These are phyloP conservation scores for Aythya baeri DNA, from an alignment of 2,113 vertebrate species.

Conservation along the genomic window DNA sequence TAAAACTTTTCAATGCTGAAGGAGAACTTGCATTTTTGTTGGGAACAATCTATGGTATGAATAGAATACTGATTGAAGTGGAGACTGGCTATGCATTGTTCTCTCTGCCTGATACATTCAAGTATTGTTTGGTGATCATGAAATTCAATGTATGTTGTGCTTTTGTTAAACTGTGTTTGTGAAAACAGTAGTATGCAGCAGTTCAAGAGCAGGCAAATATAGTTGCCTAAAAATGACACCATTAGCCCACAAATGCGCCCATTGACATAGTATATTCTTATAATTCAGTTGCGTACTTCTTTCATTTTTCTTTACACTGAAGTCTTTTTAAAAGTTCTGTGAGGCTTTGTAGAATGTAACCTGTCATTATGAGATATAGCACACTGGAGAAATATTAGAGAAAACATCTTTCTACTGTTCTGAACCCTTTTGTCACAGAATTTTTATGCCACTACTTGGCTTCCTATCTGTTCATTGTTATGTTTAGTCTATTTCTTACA, in stretches of 20 bases:
- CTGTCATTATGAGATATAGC: not conserved
- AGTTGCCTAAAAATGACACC: not conserved
- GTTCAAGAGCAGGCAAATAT: not conserved
- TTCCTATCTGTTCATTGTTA: not conserved
- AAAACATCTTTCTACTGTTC: not conserved
- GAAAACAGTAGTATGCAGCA: not conserved
- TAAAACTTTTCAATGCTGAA: not conserved
- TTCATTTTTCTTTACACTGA: not conserved
- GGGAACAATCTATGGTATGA: not conserved
- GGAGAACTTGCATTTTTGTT: not conserved
- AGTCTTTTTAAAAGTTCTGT: not conserved
- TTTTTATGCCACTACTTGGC: not conserved
- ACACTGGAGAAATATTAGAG: not conserved
- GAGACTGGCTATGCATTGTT: not conserved
- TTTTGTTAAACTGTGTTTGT: not conserved
- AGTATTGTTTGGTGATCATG: fast-evolving
- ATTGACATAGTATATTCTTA: not conserved
- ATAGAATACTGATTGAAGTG: not conserved
- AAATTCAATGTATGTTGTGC: not conserved
- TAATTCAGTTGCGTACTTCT: not conserved
- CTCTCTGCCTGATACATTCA: not conserved
- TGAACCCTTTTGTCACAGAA: not conserved
- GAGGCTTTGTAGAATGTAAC: not conserved
- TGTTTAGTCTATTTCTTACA: not conserved
- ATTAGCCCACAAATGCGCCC: not conserved